phyloP scores from a whole-genome alignment of 2,888 invertebrate genomes.

The Stomorhina lunata region DNA sequence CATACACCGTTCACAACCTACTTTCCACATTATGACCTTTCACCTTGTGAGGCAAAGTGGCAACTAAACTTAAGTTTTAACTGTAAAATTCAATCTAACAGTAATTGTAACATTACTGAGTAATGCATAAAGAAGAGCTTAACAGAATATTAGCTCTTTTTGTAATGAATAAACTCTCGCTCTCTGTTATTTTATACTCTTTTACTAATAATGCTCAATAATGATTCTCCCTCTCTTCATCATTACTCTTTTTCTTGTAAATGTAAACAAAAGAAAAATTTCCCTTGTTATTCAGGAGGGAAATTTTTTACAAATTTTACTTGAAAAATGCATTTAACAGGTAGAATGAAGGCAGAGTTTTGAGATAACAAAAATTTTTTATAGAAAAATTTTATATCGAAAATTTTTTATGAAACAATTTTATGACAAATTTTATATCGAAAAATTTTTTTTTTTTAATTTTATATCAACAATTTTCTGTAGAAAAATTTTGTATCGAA shows the following conservation, averaged over 20 bases:
- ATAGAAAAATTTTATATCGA: no score
- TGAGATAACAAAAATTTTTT: no score
- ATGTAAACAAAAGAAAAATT: background rate
- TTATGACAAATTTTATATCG: no score
- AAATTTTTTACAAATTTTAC: background rate
- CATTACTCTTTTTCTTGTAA: background rate
- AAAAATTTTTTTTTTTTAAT: no score
- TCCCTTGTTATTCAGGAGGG: background rate
- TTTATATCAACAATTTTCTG: no score
- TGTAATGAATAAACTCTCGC: background rate
- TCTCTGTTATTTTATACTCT: background rate
- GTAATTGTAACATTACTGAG: background rate
- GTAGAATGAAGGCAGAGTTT: background rate
- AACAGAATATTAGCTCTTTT: background rate
- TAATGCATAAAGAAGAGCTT: background rate
- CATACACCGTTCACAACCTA: slow-evolving; percentile 6
- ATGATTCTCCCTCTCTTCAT: background rate
- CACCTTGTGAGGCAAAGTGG: slow-evolving; percentile 51
- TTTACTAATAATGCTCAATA: background rate
- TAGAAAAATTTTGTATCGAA: no score
- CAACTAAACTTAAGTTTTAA: slow-evolving; percentile 51
- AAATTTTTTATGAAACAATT: no score
- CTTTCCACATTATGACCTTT: slow-evolving; percentile 59
- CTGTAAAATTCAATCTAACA: background rate
- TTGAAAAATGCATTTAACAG: background rate